Conservation (phyloP, 1,140 invertebrate species). For the Drosophila busckii region DNA sequence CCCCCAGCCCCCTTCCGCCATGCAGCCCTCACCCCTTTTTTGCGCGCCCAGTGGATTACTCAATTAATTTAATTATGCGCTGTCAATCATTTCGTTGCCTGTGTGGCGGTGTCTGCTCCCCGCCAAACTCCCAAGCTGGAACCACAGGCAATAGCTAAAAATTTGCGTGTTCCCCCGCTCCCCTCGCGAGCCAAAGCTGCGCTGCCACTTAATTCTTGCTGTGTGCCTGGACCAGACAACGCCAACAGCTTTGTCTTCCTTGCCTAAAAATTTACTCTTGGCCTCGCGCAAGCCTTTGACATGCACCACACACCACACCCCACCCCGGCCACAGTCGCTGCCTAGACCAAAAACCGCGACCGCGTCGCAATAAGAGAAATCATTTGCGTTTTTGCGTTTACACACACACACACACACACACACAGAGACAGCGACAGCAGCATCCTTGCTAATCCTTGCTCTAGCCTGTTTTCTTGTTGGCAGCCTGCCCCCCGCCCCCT, state of each 20-base stretch:
- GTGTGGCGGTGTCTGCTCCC: constrained; percentile 8
- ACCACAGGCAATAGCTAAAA: neutral
- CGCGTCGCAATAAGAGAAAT: constrained; percentile 65
- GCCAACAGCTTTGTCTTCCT: constrained; percentile 41
- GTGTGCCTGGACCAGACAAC: constrained; percentile 49
- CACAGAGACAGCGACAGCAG: too few species aligned
- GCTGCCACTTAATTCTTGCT: constrained; percentile 76
- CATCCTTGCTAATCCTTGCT: constrained; percentile 41
- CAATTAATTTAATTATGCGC: constrained; percentile 79
- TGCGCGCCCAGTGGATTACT: constrained; percentile 66
- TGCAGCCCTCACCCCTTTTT: neutral
- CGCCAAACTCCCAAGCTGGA: neutral
- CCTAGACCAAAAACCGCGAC: constrained; percentile 27
- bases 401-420: constrained; percentile 26
- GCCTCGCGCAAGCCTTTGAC: too few species aligned
- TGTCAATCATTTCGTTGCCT: constrained; percentile 79
- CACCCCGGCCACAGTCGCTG: too few species aligned
- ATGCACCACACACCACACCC: too few species aligned
- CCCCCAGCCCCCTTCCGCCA: neutral
- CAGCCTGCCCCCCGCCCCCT: neutral
- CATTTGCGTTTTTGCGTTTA: constrained; percentile 64
- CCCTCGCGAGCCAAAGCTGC: constrained; percentile 10
- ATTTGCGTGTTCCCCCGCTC: neutral
- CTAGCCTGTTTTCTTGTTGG: neutral
- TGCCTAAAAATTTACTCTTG: too few species aligned